Base-by-base conservation (phyloP, 2,888 invertebrate genomes). In the Anarsia innoxiella region DNA sequence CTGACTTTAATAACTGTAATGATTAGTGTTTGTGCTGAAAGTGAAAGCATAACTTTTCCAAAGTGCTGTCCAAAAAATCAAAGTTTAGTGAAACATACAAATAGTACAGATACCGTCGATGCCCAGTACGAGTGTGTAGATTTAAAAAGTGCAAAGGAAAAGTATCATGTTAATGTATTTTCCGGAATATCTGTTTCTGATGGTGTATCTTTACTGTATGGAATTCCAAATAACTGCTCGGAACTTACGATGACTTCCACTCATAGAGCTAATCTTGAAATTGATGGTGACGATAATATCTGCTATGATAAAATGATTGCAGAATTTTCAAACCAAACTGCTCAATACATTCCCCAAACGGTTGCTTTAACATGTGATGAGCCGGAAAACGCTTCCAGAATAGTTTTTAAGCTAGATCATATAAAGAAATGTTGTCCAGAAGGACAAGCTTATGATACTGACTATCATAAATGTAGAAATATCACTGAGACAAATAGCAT, bases 351-450 rank as follows among this genome's bases (percentile, higher is more conserved):
- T 64, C 72, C 79, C 13, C 70, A 66, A 65, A 59, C 64, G 37
- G 57, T 82, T 46, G 63, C 58, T 11, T 52, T 83, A 57, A 53
- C 56, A 37, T 79, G 82, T 49, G 46, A 61, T 36, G 45, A 41
- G 38, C 70, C 64, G 39, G 53, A 59, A 36, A 59, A 57, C 32
- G 49, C 57, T 26, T 45, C 53, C 8, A 36, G 34, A 42, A 46
- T 51, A 16, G 51, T 47, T 27, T 36, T 71, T 19, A 49, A 52
- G 23, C 53, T 80, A 36, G 51, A 65, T 39, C 62, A 66, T 36
- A 52, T 84, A 16, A 56, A 67, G 12, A 86, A 85, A 56, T 86
- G 86, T 55, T 86, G 86, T 52, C 66, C 66, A 6, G 56, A 45
- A 32, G 73, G 74, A 12, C 61, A 78, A 45, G 62, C 53, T 29